Evolutionary conservation across 2,113 vertebrate species (phyloP), one percentile per base, ranked within the genome.

Genomic region (Lota lota): DNA sequence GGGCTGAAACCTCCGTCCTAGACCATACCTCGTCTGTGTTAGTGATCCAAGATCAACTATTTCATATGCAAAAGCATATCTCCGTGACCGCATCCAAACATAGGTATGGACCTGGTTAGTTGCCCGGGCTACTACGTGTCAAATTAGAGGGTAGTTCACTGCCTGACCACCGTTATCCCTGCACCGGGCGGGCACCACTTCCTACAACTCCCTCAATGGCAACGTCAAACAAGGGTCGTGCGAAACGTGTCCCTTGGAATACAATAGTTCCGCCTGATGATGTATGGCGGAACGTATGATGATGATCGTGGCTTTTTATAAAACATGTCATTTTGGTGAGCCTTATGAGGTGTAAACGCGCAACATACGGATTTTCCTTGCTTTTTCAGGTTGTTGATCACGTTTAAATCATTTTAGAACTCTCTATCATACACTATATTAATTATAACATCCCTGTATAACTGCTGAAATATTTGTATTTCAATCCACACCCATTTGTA

Each of bases 121-220:
- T 10, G n/a, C 22, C 24, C 60, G 51, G 22, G 16, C 17, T 20
- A 17, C 40, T 67, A 75, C 84, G 81, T 84, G 85, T 85, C 87
- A 89, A 67, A 66, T 68, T 61, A 47, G 40, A 12, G 40, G 40
- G 40, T 47, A 12, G 10, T 47, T 47, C 40, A 69, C 72, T 75
- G 72, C 61, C 28, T 80, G 73, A 56, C 20, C 36, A 65, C 73
- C 11, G 64, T 67, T 16, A 68, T 70, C 28, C 58, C 67, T 20
- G 65, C 51, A 70, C 50, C 69, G 74, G 73, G 85, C 70, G 11
- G 76, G 1, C 65, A 82, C 88, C 87, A 87, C 87, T 90, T 90
- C 80, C 83, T 87, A 73, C 72, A 15, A 50, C 56, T 58, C 60
- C 21, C 33, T 1, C 0, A 1, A 2, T 89, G 84, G 85, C 72